Base-by-base conservation (phyloP, 2,797 vertebrate genomes). In the Schizopygopsis malacanthus region DNA sequence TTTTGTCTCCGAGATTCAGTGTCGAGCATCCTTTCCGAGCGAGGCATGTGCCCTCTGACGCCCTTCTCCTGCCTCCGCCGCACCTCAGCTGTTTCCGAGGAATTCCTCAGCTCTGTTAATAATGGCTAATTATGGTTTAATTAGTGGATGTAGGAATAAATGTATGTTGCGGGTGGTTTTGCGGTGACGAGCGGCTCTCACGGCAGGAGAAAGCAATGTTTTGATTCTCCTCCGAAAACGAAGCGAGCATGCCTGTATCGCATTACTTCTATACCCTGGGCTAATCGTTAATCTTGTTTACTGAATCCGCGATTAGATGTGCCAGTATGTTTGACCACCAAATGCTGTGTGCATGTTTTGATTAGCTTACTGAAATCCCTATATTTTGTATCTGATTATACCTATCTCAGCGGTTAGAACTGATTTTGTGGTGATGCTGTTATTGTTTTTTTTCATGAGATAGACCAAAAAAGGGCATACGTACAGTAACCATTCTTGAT, bases 401-500 rank as follows among this genome's bases (percentile, higher is more conserved):
- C 41, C 41, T 2, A 10, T 45, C 43, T 45, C 43, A 45, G 43
- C 10, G 3, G 43, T 45, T 45, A 3, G 10, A 45, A 45, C 10
- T 45, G 83, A 70, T 81, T 73, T 86, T 87, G 83, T 88, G 85
- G 85, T 89, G 82, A 88, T 87, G 87, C 78, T 91, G 89, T 71
- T 80, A 47, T 78, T 43, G 22, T 79, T 56, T 83, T 43, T 79
- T 28, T 67, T 18, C 16, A 81, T 67, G 89, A 65, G 84, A 70
- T 85, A 89, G 83, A 94, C 41, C 59, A 18, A 92, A 93, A 87
- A 92, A 91, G 93, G 91, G 86, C 86, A 95, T 96, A 96, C 95
- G 93, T 96, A 96, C 95, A 95, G 95, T 96, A 95, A 96, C 95
- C 95, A 96, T 96, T 96, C 95, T 96, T 95, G 94, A 95, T 92